phyloP scores from a whole-genome alignment of 2,888 invertebrate species.

The Andrena dorsata region DNA sequence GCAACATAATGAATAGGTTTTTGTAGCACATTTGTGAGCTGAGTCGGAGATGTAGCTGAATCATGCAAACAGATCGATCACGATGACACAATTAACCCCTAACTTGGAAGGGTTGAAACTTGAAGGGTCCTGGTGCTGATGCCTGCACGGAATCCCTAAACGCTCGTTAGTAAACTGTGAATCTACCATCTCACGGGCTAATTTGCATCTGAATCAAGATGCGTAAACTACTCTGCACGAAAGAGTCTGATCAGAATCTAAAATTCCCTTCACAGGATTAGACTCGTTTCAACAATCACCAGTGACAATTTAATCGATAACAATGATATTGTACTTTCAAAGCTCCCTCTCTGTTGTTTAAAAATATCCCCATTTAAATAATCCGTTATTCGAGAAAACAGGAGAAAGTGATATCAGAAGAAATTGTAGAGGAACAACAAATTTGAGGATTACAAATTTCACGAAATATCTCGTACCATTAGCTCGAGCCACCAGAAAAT shows the following conservation, averaged over 20 bases:
- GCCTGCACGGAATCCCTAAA: conserved; percentile 70
- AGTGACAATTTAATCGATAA: background rate
- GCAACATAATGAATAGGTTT: background rate
- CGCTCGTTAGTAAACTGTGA: conserved; percentile 66
- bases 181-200: conserved; percentile 51
- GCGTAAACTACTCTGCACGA: conserved; percentile 26
- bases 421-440: background rate
- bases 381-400: background rate
- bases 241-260: conserved; percentile 26
- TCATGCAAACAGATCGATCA: conserved; percentile 70
- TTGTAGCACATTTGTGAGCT: background rate
- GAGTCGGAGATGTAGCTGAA: conserved; percentile 12
- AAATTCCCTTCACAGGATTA: background rate
- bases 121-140: conserved; percentile 63
- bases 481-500: background rate
- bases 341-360: background rate
- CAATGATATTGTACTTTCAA: background rate
- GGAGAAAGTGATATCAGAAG: no score
- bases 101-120: conserved; percentile 67
- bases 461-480: background rate
- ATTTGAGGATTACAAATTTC: background rate
- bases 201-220: conserved; percentile 62
- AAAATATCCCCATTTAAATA: background rate
- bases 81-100: conserved; percentile 70
- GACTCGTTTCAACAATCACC: background rate